Percentiles rank a stretch among this genome's conserved stretches.
Conservation (phyloP, 2,113 vertebrate genomes). For the Ciconia stormi region DNA sequence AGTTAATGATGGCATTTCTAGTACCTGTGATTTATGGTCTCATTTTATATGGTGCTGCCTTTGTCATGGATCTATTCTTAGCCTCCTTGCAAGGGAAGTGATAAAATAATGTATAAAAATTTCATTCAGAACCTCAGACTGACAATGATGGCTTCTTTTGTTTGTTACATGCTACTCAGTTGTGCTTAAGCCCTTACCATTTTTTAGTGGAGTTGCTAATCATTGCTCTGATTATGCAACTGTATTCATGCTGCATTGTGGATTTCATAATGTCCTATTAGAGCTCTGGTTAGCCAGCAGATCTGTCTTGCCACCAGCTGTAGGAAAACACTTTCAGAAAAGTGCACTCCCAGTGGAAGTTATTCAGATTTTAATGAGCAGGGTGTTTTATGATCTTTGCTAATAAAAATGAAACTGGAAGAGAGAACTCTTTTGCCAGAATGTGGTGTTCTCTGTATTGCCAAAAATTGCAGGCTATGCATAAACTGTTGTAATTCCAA, state of each 20-base stretch:
- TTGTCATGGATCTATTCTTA: neutral
- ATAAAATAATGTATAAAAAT: neutral
- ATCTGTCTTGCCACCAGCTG: constrained; percentile 33
- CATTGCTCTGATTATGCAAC: constrained; percentile 32
- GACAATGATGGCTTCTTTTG: neutral
- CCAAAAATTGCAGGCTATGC: neutral
- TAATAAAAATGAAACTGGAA: constrained; percentile 40
- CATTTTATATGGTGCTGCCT: neutral
- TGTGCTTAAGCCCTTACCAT: neutral
- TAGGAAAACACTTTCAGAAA: constrained; percentile 36
- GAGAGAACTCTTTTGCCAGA: neutral
- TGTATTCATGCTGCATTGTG: constrained; percentile 1
- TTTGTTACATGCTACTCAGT: neutral
- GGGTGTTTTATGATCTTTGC: constrained; percentile 44
- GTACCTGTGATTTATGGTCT: neutral
- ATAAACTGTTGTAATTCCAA: neutral
- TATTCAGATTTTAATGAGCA: constrained; percentile 52
- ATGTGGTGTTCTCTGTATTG: neutral
- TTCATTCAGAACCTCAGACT: neutral
- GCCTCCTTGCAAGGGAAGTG: neutral
- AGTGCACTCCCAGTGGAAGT: constrained; percentile 41
- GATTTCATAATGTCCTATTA: constrained; percentile 47
- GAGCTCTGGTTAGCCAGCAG: constrained; percentile 35
- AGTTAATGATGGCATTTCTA: neutral
- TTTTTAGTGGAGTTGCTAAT: neutral